Percentiles rank a stretch among this genome's conserved stretches.
Evolutionary conservation across 2,888 invertebrate species (phyloP).

Genomic region (Pollenia amentaria): DNA sequence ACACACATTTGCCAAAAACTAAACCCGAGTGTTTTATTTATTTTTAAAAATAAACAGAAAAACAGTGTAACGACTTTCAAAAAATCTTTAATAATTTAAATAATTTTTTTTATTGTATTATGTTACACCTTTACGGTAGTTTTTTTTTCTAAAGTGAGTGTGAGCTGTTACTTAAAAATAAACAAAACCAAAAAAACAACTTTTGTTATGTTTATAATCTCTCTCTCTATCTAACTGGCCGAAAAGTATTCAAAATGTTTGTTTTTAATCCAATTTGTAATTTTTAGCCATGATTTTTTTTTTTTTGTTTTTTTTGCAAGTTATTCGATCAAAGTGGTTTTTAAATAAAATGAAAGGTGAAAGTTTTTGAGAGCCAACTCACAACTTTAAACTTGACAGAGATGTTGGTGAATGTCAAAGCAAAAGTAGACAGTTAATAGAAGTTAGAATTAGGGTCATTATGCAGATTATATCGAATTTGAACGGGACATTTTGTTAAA

Average conservation of each 20-base stretch:
- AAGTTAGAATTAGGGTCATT: slow-evolving; percentile 50
- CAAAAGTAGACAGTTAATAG: slow-evolving; percentile 55
- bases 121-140: neutral
- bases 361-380: slow-evolving; percentile 42
- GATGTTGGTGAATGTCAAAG: neutral
- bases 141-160: neutral
- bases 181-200: neutral
- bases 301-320: neutral
- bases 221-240: neutral
- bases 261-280: slow-evolving; percentile 20
- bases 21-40: slow-evolving; percentile 8
- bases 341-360: slow-evolving; percentile 51
- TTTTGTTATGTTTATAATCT: slow-evolving; percentile 31
- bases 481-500: neutral
- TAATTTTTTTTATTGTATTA: neutral
- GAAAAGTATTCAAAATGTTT: neutral
- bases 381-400: neutral
- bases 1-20: slow-evolving; percentile 43
- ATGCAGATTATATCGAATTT: slow-evolving; percentile 8
- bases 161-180: slow-evolving; percentile 9
- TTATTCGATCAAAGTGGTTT: slow-evolving; percentile 16
- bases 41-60: slow-evolving; percentile 17
- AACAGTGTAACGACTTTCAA: neutral
- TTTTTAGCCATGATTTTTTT: slow-evolving; percentile 6
- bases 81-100: neutral